A percentile compares a stretch with the other conserved stretches of the same genome.
These are phyloP conservation scores for Ginglymostoma cirratum DNA, from an alignment of 2,113 vertebrate genomes.

Conservation along the genomic window DNA sequence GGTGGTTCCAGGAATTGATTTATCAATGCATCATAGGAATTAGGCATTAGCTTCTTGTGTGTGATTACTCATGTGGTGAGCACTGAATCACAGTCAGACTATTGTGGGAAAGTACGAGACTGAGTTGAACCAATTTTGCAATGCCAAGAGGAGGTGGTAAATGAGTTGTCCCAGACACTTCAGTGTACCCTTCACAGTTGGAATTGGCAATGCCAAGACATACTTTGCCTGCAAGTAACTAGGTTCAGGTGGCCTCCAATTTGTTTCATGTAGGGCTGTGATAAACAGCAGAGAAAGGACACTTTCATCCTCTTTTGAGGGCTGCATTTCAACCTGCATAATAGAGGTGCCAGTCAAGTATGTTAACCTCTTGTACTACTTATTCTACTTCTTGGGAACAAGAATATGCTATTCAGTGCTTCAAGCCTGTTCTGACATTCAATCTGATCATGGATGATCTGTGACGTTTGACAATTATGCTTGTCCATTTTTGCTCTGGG, in stretches of 20 bases:
- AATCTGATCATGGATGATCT: neutral
- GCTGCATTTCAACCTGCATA: neutral
- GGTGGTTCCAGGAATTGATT: neutral
- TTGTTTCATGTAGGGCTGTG: neutral
- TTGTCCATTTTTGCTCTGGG: neutral
- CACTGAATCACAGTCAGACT: neutral
- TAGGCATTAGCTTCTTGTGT: neutral
- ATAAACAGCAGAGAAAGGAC: neutral
- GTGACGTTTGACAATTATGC: neutral
- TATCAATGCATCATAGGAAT: neutral
- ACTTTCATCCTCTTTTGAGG: neutral
- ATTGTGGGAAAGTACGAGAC: neutral
- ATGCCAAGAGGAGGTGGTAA: neutral
- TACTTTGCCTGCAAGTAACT: conserved; percentile 5
- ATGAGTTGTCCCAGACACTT: conserved; percentile 16
- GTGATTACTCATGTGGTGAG: neutral
- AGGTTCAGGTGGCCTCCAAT: neutral
- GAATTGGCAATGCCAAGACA: neutral
- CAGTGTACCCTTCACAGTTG: neutral
- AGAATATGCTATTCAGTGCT: neutral
- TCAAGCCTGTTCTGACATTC: neutral
- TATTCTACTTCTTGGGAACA: neutral
- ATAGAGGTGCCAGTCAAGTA: neutral
- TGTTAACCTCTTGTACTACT: neutral
- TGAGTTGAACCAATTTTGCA: neutral